These are phyloP conservation scores for Heliocidaris tuberculata DNA, from an alignment of 35 echinoderm and acorn worm genomes.

Conservation along the genomic window DNA sequence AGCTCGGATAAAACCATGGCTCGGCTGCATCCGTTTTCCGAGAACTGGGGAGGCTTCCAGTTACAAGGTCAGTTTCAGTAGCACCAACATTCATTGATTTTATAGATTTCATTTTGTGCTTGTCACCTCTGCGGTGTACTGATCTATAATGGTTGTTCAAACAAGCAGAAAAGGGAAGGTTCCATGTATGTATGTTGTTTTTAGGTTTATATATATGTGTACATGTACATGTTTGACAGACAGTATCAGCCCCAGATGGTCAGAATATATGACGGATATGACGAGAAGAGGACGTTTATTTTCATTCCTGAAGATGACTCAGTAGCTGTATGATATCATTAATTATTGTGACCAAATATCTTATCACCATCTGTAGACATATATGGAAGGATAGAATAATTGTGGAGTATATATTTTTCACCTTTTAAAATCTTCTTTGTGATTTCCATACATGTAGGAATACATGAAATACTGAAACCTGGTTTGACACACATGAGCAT, in stretches of 20 bases:
- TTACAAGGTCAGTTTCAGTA: neutral
- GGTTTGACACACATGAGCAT: too few species aligned
- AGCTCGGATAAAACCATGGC: neutral
- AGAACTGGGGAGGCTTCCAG: neutral
- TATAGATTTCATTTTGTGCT: conserved; percentile 5
- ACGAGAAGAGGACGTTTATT: neutral
- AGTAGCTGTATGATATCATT: too few species aligned
- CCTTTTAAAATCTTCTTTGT: too few species aligned
- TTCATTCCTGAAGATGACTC: too few species aligned
- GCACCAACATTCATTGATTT: neutral
- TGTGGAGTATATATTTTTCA: too few species aligned
- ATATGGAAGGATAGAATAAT: too few species aligned
- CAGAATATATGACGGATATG: neutral
- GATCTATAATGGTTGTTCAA: neutral
- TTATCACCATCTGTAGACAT: too few species aligned
- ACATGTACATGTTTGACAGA: too few species aligned
- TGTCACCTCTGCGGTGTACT: neutral
- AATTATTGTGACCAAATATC: too few species aligned
- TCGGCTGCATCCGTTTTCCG: neutral
- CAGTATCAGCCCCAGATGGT: neutral
- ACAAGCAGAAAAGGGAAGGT: neutral
- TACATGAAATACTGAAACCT: neutral
- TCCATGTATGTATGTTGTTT: neutral
- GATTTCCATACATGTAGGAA: too few species aligned
- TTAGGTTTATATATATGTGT: too few species aligned